phyloP scores from a whole-genome alignment of 2,797 vertebrate species.

The Clangula hyemalis region DNA sequence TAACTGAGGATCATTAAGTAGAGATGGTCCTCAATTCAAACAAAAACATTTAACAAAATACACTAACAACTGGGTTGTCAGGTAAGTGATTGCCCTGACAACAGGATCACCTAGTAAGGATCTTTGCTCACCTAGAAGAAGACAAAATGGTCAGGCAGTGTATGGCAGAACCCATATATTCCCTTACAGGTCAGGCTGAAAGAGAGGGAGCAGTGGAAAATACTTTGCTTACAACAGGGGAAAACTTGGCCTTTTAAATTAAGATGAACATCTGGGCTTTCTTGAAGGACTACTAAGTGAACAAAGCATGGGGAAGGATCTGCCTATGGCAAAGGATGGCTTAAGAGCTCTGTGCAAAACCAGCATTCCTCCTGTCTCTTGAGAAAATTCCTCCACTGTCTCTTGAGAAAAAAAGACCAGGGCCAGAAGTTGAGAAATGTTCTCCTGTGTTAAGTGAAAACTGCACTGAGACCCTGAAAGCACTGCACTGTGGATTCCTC shows the following conservation, averaged over 20 bases:
- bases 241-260: not conserved
- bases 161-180: accelerated
- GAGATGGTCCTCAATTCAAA: not conserved
- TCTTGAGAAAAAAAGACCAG: not conserved
- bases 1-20: not conserved
- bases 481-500: not conserved
- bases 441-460: not conserved
- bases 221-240: not conserved
- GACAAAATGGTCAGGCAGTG: not conserved
- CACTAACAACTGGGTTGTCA: not conserved
- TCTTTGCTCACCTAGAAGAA: not conserved
- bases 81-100: not conserved
- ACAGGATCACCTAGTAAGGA: not conserved
- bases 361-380: not conserved
- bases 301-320: accelerated
- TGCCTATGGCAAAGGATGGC: accelerated
- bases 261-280: accelerated
- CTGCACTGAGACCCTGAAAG: not conserved
- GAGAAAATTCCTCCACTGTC: not conserved
- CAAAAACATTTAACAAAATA: not conserved
- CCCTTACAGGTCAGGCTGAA: not conserved
- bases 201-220: not conserved
- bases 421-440: not conserved
- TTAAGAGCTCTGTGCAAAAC: not conserved
- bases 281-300: not conserved